Conservation (phyloP, 2,113 vertebrate genomes). For the Entelurus aequoreus region DNA sequence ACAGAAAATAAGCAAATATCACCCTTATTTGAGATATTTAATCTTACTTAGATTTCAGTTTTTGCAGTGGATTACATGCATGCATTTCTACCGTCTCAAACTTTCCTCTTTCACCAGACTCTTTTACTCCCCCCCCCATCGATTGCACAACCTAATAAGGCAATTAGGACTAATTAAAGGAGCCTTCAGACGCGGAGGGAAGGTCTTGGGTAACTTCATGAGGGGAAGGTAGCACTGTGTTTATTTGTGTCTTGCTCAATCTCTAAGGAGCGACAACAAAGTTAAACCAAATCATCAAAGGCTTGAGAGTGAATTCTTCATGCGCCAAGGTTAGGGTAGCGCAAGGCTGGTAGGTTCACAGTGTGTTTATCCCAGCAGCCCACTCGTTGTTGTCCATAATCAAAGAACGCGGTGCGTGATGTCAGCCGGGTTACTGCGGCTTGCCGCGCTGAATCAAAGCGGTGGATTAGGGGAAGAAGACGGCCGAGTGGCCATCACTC, state of each 20-base stretch:
- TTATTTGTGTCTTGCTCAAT: conserved; percentile 27
- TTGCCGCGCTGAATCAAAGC: conserved; percentile 47
- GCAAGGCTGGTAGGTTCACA: conserved; percentile 16
- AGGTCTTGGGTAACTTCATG: conserved; percentile 47
- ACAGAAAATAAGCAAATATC: too few species aligned
- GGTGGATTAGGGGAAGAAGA: conserved; percentile 38
- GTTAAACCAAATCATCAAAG: not conserved
- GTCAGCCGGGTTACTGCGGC: conserved; percentile 53
- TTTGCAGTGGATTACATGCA: not conserved
- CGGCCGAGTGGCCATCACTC: conserved; percentile 10
- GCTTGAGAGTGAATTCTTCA: conserved; percentile 1
- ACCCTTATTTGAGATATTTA: too few species aligned
- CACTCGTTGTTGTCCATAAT: conserved; percentile 52
- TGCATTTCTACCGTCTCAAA: conserved; percentile 12
- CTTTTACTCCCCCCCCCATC: conserved; percentile 44
- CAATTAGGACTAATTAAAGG: conserved; percentile 70
- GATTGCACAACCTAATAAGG: conserved; percentile 66
- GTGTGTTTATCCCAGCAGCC: conserved; percentile 42
- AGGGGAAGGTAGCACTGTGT: conserved; percentile 34
- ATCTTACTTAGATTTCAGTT: too few species aligned
- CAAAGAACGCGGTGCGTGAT: conserved; percentile 38
- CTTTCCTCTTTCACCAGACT: conserved; percentile 34
- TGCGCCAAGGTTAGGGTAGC: conserved; percentile 7
- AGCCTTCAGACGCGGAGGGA: conserved; percentile 49
- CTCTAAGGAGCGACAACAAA: conserved; percentile 27